Percentiles rank a stretch among this genome's conserved stretches.
These are phyloP conservation scores for Hypothenemus hampei DNA, from an alignment of 1,140 invertebrate species.

Conservation along the genomic window DNA sequence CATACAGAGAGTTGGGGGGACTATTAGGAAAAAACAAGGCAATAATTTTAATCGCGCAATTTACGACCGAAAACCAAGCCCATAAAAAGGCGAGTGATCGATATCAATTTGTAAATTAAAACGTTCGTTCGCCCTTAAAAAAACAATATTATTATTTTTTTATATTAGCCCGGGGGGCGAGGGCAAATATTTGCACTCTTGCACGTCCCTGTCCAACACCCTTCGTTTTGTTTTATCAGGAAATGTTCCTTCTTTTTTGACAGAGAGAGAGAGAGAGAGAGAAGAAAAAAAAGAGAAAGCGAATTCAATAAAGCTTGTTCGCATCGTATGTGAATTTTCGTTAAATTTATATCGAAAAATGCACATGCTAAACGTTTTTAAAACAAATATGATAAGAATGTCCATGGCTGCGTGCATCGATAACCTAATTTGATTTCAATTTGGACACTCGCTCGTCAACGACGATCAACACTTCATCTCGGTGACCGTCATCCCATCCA, in stretches of 20 bases:
- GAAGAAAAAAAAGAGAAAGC: no score
- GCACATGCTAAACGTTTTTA: slow-evolving; percentile 1
- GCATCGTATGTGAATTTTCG: no score
- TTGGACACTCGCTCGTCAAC: slow-evolving; percentile 7
- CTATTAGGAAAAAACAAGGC: slow-evolving; percentile 24
- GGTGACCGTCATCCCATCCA: not conserved
- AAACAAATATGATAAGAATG: slow-evolving; percentile 8
- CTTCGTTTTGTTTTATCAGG: no score
- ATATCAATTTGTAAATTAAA: slow-evolving; percentile 33
- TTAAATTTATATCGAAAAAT: slow-evolving; percentile 1
- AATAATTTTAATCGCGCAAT: slow-evolving; percentile 28
- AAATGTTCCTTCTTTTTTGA: no score
- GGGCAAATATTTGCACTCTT: slow-evolving; percentile 30
- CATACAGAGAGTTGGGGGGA: no score
- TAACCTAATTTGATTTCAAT: slow-evolving; percentile 13
- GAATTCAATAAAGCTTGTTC: no score
- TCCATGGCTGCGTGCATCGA: slow-evolving; percentile 1
- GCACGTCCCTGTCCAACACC: no score
- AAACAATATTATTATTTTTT: slow-evolving; percentile 34
- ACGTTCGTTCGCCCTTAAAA: slow-evolving; percentile 25
- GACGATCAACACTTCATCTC: slow-evolving; percentile 11
- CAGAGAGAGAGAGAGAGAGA: no score
- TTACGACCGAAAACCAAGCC: slow-evolving; percentile 30
- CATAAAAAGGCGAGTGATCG: slow-evolving; percentile 22
- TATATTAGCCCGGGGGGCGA: slow-evolving; percentile 27